Evolutionary conservation across 2,113 vertebrate genomes (phyloP), one percentile per base, ranked within the genome.

Genomic region (Picathartes gymnocephalus): DNA sequence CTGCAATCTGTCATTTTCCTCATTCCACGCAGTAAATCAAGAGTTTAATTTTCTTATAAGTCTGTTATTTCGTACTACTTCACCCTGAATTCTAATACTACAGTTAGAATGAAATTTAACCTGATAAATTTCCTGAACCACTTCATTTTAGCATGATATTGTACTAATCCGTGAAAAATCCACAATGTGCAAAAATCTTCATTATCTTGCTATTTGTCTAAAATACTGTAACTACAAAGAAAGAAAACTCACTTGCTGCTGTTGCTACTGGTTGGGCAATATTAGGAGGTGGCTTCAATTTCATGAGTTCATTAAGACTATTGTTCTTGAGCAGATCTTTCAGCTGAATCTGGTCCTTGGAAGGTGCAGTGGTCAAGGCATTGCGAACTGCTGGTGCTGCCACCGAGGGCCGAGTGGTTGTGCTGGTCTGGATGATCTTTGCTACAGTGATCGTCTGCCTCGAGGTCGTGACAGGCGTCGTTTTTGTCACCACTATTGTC

Each of bases 271-370:
- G 99, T 22, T 99, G 98, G 66, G 98, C 99, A 64, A 99, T 99
- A 94, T 99, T 99, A 33, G 99, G 97, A n/a, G 99, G 99, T 31
- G 99, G 99, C 95, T 99, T 99, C 64, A 99, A 91, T 78, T 99
- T 99, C 99, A 99, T 99, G 71, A 99, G 98, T 96, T 99, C 99
- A 93, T 99, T 99, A 79, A 99, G 98, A 97, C 99, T 99, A 82
- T 98, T 99, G 73, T 98, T 98, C 97, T 98, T 98, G 0, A 99
- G 98, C 15, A 99, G 98, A 95, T 99, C 99, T 97, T 99, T 99
- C 79, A 99, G 96, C 81, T 99, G 96, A 73, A 99, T 98, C 98
- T 99, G 99, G 80, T 99, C 99, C 97, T 98, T 98, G 31, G 97
- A 97, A 72, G 98, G 98, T 90, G 98, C 80, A 85, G 98, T 96